Percentiles rank a stretch among this genome's conserved stretches.
Conservation (phyloP, 2,113 vertebrate genomes). For the Gallinago undulata region DNA sequence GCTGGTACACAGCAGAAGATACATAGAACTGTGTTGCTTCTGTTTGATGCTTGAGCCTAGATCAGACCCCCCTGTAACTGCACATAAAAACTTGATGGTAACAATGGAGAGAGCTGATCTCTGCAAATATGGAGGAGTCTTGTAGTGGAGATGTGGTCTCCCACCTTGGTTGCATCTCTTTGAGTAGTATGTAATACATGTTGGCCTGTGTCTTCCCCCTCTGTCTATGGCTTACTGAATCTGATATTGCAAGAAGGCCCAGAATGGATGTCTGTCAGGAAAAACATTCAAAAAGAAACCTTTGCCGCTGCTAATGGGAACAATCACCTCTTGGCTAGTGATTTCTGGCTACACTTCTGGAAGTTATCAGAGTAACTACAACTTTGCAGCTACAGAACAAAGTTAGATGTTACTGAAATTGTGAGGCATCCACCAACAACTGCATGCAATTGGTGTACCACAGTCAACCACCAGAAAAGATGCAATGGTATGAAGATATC, state of each 20-base stretch:
- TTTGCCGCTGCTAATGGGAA: background rate
- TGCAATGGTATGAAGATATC: background rate
- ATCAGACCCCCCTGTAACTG: background rate
- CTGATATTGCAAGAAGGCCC: background rate
- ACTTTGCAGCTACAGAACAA: background rate
- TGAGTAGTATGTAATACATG: background rate
- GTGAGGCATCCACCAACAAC: background rate
- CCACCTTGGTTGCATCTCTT: background rate
- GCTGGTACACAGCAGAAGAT: background rate
- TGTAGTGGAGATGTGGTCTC: background rate
- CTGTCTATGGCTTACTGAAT: background rate
- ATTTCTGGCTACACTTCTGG: background rate
- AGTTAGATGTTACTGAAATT: background rate
- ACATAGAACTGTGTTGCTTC: background rate
- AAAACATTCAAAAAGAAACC: background rate
- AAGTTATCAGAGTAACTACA: background rate
- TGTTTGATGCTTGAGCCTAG: background rate
- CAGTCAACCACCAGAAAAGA: background rate
- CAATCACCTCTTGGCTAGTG: background rate
- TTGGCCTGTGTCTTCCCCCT: background rate
- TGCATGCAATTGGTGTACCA: background rate
- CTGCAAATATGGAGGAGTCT: background rate
- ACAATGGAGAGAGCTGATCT: background rate
- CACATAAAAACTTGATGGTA: background rate
- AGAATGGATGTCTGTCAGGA: background rate